These are phyloP conservation scores for Campaea margaritaria DNA, from an alignment of 2,888 invertebrate genomes.

Conservation along the genomic window DNA sequence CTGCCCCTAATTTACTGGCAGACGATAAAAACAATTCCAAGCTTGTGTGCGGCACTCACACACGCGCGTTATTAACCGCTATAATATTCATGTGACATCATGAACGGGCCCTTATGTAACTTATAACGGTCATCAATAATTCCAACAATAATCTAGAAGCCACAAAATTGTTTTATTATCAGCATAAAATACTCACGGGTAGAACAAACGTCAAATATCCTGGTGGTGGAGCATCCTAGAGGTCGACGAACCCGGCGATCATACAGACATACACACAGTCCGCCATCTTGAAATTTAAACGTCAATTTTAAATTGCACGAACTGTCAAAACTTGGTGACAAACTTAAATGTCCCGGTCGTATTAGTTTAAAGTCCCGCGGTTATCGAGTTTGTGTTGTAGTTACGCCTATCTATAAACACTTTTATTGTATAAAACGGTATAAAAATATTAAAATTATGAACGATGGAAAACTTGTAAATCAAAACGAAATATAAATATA, in stretches of 20 bases:
- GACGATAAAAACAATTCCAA: constrained; percentile 77
- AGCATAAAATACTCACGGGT: constrained; percentile 69
- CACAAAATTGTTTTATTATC: constrained; percentile 25
- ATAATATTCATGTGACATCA: constrained; percentile 74
- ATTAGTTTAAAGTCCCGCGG: constrained; percentile 40
- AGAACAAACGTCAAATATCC: constrained; percentile 80
- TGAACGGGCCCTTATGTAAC: constrained; percentile 65
- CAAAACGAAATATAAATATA: constrained; percentile 86
- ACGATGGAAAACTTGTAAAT: constrained; percentile 85
- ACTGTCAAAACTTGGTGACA: constrained; percentile 65
- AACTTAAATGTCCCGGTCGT: constrained; percentile 37
- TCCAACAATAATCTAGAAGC: constrained; percentile 42
- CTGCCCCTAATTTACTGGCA: constrained; percentile 77
- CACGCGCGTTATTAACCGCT: constrained; percentile 46
- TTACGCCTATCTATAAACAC: constrained; percentile 83
- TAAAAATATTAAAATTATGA: constrained; percentile 86
- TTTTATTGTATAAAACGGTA: constrained; percentile 83
- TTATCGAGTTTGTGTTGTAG: constrained; percentile 51
- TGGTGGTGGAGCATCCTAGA: constrained; percentile 81
- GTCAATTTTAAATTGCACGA: constrained; percentile 57
- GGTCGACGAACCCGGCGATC: constrained; percentile 73
- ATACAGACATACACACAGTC: constrained; percentile 73
- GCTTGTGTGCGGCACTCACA: constrained; percentile 58
- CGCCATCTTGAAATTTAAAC: constrained; percentile 75
- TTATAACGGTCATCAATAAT: constrained; percentile 61